Base-by-base conservation (phyloP, 2,888 invertebrate genomes). In the Myopa tessellatipennis region DNA sequence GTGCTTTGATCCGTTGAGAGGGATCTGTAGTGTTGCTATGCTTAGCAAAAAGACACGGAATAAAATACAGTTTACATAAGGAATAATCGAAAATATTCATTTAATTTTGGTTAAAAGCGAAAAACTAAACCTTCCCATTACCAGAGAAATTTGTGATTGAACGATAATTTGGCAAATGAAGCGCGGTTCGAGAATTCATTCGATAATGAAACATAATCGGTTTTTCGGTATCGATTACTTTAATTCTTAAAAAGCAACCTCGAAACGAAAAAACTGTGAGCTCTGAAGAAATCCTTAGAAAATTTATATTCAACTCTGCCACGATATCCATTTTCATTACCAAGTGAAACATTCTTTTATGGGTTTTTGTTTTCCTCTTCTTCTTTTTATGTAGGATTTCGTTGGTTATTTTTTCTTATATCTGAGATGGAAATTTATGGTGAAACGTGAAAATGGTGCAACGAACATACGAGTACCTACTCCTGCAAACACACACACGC, bases 321-420 rank as follows among this genome's bases (percentile, higher is more conserved):
- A 55, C 16, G 67, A 67, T 58, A 74, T 74, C 36, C 55, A 40
- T 74, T 74, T 74, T 74, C 74, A 74, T 68, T 74, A 74, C 52
- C 18, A 55, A 55, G 38, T n/a, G 38, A 65, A 52, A 73, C 61
- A 74, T 38, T 38, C 38, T 36, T 65, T 74, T 50, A 38, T 7
- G 4, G 70, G 12, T 3, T 61, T 67, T 65, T 55, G 16, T 60
- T 4, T 4, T n/a, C 55, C 10, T 55, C 3, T 55, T 55, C 1
- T 55, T 12, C 10, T 61, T 45, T 63, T 12, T 40, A 4, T 45
- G 1, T 38, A 38, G n/a, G n/a, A n/a, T n/a, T 67, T 67, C 14
- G 10, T 12, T 38, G 26, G 38, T 40, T 4, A 7, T 34, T 4
- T 58, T 70, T 70, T 52, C 7, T 16, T 52, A 52, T 70, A 36